Evolutionary conservation across 2,113 vertebrate genomes (phyloP), one percentile per base, ranked within the genome.

Genomic region (Nesogale talazaci): DNA sequence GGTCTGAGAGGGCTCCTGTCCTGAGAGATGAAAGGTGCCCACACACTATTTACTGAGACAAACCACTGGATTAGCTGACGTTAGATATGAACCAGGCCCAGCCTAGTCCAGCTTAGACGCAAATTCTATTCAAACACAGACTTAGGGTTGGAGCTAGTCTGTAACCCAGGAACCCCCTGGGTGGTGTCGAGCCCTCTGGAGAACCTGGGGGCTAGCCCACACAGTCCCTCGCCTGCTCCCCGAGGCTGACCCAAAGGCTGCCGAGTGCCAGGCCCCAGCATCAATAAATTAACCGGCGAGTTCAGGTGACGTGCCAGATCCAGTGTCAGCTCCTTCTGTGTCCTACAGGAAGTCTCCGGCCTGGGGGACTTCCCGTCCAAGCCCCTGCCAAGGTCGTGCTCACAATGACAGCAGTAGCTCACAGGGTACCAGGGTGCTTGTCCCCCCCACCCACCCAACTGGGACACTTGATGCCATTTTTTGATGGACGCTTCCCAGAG

Each of bases 211-310:
- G 7, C 15, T n/a, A 82, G 89, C 63, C 91, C 81, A 1, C 3
- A 36, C 34, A 69, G 90, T 84, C 80, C 59, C 46, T 63, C 52
- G 86, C 89, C 93, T 79, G 89, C 88, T 94, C 89, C 56, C 85
- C 42, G 57, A 94, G 79, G 31, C 91, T 97, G 95, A 96, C 95
- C 96, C 34, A 17, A 83, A 70, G 56, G 86, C 91, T 42, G 42
- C 92, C 72, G 89, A 83, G 88, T 92, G 95, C 94, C 74, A 63
- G 95, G 92, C 86, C 89, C 87, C 91, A 94, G 93, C 96, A 97
- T 97, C 96, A 97, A 96, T 97, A 97, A 96, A 97, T 97, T 96
- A 97, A 52, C 96, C 40, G 90, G 95, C 1, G 63, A 96, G 96
- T 97, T 96, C 96, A 97, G 95, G 93, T 96, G 96, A 96, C 96